Conservation (phyloP, 2,888 invertebrate species). For the Monochamus alternatus region DNA sequence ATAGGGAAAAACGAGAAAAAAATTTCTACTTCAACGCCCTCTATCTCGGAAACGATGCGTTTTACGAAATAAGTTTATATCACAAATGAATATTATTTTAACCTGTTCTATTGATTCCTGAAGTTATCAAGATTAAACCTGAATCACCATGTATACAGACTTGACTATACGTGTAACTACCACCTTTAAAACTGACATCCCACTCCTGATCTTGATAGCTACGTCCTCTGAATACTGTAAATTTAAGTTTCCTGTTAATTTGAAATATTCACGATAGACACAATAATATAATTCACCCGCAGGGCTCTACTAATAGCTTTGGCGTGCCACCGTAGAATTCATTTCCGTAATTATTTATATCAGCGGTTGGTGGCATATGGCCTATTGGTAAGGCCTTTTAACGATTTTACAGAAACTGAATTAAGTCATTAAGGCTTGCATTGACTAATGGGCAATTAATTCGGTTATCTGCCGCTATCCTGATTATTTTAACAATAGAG, state of each 20-base stretch:
- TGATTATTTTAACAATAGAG: background rate
- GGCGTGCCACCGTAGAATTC: constrained; percentile 65
- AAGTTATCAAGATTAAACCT: too few species aligned
- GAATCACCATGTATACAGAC: too few species aligned
- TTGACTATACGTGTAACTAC: too few species aligned
- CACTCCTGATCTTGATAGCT: background rate
- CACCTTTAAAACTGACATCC: background rate
- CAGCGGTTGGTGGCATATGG: constrained; percentile 62
- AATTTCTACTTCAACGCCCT: too few species aligned
- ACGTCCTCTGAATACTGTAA: background rate
- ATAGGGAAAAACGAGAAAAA: too few species aligned
- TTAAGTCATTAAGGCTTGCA: constrained; percentile 27
- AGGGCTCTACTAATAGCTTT: constrained; percentile 61
- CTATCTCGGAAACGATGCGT: too few species aligned
- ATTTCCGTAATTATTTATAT: constrained; percentile 66
- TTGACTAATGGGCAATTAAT: constrained; percentile 34
- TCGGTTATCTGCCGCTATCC: background rate
- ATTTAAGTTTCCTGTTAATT: constrained; percentile 38
- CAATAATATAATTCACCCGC: constrained; percentile 37
- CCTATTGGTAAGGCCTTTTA: constrained; percentile 43
- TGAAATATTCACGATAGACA: constrained; percentile 32
- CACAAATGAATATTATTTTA: too few species aligned
- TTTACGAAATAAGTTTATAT: too few species aligned
- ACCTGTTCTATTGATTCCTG: too few species aligned
- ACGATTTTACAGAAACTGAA: constrained; percentile 35